Base-by-base conservation (phyloP, 2,888 invertebrate genomes). In the Apoda limacodes region DNA sequence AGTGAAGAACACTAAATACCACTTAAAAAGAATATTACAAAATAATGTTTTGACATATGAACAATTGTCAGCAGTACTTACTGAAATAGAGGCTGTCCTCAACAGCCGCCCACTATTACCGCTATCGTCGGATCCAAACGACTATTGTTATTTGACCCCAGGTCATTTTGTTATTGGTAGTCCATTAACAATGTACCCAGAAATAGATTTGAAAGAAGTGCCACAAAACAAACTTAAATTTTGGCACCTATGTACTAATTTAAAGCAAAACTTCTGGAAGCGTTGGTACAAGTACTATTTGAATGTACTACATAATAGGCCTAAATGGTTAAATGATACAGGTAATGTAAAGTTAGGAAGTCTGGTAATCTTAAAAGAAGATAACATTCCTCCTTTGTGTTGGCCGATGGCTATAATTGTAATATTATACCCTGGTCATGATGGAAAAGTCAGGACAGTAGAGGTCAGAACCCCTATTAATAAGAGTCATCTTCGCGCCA, bases 11-110 rank as follows among this genome's bases (percentile, higher is more conserved):
- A n/a, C n/a, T n/a, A n/a, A n/a, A n/a, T n/a, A n/a, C n/a, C n/a
- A n/a, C n/a, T n/a, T n/a, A n/a, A n/a, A n/a, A n/a, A n/a, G n/a
- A n/a, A n/a, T n/a, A n/a, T n/a, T n/a, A n/a, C n/a, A n/a, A n/a
- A n/a, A n/a, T n/a, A 7, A 3, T 14, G 2, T 20, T 9, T 17
- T 37, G 6, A 35, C 37, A 1, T 43, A 32, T 28, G 40, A 40
- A 31, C 31, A 39, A 13, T 11, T 39, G 2, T 21, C 22, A 12
- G 39, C 42, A 3, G 27, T 43, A 2, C 15, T 43, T 9, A n/a
- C n/a, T 23, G 30, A 43, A 28, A 39, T 40, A 14, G 42, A 42
- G 17, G 38, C 30, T n/a, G n/a, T n/a, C n/a, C n/a, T n/a, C n/a
- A n/a, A n/a, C n/a, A n/a, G n/a, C n/a, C n/a, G n/a, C n/a, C 42